Base-by-base conservation (phyloP, 2,888 invertebrate genomes). In the Pherbina coryleti region DNA sequence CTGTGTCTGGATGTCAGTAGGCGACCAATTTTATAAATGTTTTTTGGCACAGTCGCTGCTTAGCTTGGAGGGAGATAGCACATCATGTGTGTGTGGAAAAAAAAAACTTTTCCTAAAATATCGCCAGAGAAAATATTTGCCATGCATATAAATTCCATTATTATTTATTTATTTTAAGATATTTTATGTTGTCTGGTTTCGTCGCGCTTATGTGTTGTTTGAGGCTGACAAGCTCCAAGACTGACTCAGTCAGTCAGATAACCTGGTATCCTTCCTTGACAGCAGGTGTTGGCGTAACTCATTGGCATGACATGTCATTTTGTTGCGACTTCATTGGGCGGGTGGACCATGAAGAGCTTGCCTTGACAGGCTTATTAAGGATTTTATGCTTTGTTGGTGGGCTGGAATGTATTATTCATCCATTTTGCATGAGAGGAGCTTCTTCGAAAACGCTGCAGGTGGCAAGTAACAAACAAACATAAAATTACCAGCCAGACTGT, bases 231-330 rank as follows among this genome's bases (percentile, higher is more conserved):
- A 3, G 5, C 53, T 8, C 4, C n/a, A 51, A 19, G 67, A 11
- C n/a, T 37, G 67, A 11, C 44, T 22, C 25, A 25, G 64, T 34
- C 64, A 66, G 37, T 66, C 3, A 31, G 17, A 3, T 17, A 28
- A 17, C 3, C 8, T 22, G 22, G 25, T 19, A 55, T 22, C 5
- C 25, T 25, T 3, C 9, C 66, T 53, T 75, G 66, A 75, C 74
- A 75, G 74, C 74, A 75, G 74, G 74, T 75, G 66, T 75, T 51
- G 31, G 64, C 51, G 74, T 66, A 53, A 2, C 44, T 74, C 51
- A 74, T 49, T 74, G 51, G n/a, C 62, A 49, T 64, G 74, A 62
- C 62, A 74, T 11, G 74, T 22, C 17, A 34, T 19, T 64, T 60
- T 60, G 60, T 25, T 53, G 37, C 44, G 44, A 2, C 14, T 14